Percentiles rank a stretch among this genome's conserved stretches.
These are phyloP conservation scores for Aleiodes leptofemur DNA, from an alignment of 2,888 invertebrate genomes.

Conservation along the genomic window DNA sequence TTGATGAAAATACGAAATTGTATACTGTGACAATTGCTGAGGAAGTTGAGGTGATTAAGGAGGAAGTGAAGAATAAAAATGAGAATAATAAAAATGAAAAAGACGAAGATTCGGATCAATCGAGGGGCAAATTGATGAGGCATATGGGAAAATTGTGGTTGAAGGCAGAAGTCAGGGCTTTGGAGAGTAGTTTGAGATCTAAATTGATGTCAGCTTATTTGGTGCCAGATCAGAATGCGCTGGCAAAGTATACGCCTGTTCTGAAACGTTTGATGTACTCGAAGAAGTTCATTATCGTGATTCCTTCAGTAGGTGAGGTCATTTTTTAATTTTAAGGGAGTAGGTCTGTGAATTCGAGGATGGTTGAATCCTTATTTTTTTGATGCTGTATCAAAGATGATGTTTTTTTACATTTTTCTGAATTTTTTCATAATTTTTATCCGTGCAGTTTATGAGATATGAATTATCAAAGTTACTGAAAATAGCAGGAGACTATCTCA, in stretches of 20 bases:
- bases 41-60: constrained; percentile 18
- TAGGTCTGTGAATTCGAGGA: too few relatives aligned
- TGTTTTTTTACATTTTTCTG: too few relatives aligned
- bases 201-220: constrained; percentile 87
- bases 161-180: constrained; percentile 89
- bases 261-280: constrained; percentile 90
- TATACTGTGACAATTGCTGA: constrained; percentile 60
- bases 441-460: too few relatives aligned
- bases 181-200: constrained; percentile 84
- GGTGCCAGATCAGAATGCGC: constrained; percentile 89
- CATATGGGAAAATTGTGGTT: constrained; percentile 94
- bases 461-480: too few relatives aligned
- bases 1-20: constrained; percentile 76
- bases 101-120: constrained; percentile 64
- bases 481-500: too few relatives aligned
- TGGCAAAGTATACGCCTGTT: constrained; percentile 85
- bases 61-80: constrained; percentile 40
- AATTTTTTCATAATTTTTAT: too few relatives aligned
- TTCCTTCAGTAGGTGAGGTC: constrained; percentile 89
- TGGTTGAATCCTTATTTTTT: too few relatives aligned
- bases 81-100: constrained; percentile 51
- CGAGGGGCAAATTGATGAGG: constrained; percentile 81
- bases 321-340: not conserved
- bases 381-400: too few relatives aligned
- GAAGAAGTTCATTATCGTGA: constrained; percentile 89